Base-by-base conservation (phyloP, 2,888 invertebrate genomes). In the Elgonia sp. region DNA sequence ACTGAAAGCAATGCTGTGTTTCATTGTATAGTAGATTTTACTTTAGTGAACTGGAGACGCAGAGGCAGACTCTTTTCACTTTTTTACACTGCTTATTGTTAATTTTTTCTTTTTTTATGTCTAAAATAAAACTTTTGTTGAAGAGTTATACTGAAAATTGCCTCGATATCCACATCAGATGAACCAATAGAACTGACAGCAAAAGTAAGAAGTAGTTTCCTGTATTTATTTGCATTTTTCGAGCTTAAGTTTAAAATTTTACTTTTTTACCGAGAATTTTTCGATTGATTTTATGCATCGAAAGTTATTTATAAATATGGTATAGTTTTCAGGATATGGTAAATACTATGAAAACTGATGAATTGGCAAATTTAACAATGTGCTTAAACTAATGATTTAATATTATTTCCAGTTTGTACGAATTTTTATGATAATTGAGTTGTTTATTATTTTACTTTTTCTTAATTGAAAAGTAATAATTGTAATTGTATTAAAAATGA, bases 1-100 rank as follows among this genome's bases (percentile, higher is more conserved):
- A 50, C 42, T 55, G 53, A 2, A 63, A 77, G 53, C 63, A 55
- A 70, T 84, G 40, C 20, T 21, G 46, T 75, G 65, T 40, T 84
- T 84, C 18, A 75, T 62, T 76, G n/a, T n/a, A 37, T 46, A 57
- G 39, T 60, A 67, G 50, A 67, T 40, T 50, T 76, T 20, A 69
- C 18, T 16, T 73, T 69, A 37, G 46, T 29, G 21, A 63, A 14
- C 62, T 62, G 62, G n/a, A 16, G 29, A 18, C 37, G 62, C 62
- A 37, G 29, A 9, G 42, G 42, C 42, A 67, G 9, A 46, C 40
- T 7, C 14, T 50, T 57, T 9, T 57, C 67, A 42, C 12, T 20
- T 14, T 42, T 20, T 67, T 67, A 42, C 10, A 42, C 3, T 67
- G 14, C 20, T 67, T 67, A 60, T n/a, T 16, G 16, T 53, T 53